phyloP scores from a whole-genome alignment of 2,113 vertebrate species.

The Neotragus pygmaeus region DNA sequence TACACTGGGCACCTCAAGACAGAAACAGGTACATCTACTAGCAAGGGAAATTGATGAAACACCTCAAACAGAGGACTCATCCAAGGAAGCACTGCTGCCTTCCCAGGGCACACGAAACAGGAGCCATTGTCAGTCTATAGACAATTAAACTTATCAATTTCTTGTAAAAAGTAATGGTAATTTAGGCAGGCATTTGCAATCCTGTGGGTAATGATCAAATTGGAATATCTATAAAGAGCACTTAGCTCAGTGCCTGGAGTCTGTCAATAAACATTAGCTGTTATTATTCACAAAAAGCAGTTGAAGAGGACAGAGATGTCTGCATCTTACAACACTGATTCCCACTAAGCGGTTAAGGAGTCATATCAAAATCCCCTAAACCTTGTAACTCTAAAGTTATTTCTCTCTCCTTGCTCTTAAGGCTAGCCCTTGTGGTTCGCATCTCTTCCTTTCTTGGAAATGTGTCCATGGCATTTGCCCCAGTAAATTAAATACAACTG shows the following conservation, averaged over 20 bases:
- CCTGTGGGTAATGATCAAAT: neutral
- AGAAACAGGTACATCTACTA: neutral
- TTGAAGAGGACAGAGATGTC: neutral
- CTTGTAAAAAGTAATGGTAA: neutral
- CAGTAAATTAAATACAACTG: slow-evolving; percentile 56
- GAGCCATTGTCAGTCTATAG: neutral
- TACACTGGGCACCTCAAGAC: neutral
- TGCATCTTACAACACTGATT: neutral
- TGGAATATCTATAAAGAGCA: neutral
- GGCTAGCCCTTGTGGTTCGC: neutral
- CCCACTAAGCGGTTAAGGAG: neutral
- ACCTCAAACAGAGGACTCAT: neutral
- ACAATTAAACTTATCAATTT: neutral
- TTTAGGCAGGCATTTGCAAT: neutral
- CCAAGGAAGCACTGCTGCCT: neutral
- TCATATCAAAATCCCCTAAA: slow-evolving; percentile 16
- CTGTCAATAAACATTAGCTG: slow-evolving; percentile 10
- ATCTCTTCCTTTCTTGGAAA: slow-evolving; percentile 43
- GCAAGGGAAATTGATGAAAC: neutral
- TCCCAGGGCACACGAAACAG: neutral
- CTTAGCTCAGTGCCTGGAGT: neutral
- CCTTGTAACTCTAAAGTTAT: neutral
- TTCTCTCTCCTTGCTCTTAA: neutral
- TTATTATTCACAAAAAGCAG: neutral
- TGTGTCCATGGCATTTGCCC: slow-evolving; percentile 42